Evolutionary conservation across 2,113 vertebrate species (phyloP).

Genomic region (Siphamia tubifer): DNA sequence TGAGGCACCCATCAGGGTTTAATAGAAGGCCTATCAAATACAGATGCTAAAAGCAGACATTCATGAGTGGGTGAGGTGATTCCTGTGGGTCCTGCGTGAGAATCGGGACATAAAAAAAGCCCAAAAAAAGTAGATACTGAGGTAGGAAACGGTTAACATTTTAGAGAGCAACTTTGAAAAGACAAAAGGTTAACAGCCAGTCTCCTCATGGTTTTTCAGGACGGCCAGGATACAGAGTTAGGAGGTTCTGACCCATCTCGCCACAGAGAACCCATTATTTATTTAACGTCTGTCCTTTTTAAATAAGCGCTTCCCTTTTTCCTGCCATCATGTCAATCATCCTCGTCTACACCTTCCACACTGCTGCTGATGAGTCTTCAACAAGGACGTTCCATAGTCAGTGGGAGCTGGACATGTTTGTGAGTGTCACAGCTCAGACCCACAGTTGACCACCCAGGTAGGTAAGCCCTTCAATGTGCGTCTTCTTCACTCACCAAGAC

Average conservation of each 20-base stretch:
- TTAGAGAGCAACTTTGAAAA: constrained; percentile 4
- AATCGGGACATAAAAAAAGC: not conserved
- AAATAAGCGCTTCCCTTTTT: constrained; percentile 25
- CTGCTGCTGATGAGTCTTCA: not conserved
- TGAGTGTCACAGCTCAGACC: not conserved
- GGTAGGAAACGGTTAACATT: not conserved
- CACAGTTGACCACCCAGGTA: constrained; percentile 52
- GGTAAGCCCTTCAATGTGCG: no score
- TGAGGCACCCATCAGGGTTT: not conserved
- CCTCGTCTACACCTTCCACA: not conserved
- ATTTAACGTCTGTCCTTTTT: constrained; percentile 38
- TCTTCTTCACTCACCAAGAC: not conserved
- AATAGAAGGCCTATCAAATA: constrained; percentile 38
- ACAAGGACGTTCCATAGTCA: constrained; percentile 8
- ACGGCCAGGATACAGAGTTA: not conserved
- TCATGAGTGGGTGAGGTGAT: constrained; percentile 2
- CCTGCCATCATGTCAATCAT: constrained; percentile 37
- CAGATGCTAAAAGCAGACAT: constrained; percentile 63
- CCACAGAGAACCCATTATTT: constrained; percentile 4
- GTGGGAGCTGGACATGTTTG: not conserved
- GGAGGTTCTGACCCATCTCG: not conserved
- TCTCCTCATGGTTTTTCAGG: not conserved
- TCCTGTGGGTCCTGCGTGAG: not conserved
- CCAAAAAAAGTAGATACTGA: not conserved
- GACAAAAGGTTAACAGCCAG: not conserved